phyloP scores from a whole-genome alignment of 2,797 vertebrate genomes.

The Tokudaia muenninki region DNA sequence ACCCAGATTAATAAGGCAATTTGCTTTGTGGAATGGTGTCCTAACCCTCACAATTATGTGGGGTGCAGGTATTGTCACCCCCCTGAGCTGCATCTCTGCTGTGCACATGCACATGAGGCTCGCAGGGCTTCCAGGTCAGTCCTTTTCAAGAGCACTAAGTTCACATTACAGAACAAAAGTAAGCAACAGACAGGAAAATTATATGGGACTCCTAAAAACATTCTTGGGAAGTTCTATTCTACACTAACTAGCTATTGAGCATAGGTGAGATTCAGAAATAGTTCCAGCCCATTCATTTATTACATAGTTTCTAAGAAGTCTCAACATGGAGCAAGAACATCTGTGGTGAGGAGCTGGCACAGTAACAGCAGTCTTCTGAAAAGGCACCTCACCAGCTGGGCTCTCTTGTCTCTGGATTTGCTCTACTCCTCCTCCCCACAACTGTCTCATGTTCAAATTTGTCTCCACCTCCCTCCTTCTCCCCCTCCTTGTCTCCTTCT shows the following conservation, averaged over 20 bases:
- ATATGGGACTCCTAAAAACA: slow-evolving; percentile 36
- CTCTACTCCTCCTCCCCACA: neutral
- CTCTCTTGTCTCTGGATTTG: neutral
- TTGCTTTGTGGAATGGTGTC: slow-evolving; percentile 8
- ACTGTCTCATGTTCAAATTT: neutral
- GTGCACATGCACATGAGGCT: slow-evolving; percentile 17
- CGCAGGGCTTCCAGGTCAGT: slow-evolving; percentile 37
- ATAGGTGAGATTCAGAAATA: neutral
- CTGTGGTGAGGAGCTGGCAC: neutral
- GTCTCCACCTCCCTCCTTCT: neutral
- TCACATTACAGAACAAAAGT: slow-evolving; percentile 73
- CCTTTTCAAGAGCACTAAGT: slow-evolving; percentile 72
- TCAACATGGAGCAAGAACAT: neutral
- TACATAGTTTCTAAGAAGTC: neutral
- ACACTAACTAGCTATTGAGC: neutral
- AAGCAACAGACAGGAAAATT: slow-evolving; percentile 66
- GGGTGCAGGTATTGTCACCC: neutral
- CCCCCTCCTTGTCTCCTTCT: neutral
- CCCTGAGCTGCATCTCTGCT: slow-evolving; percentile 39
- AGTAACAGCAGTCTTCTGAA: neutral
- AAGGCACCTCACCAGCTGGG: neutral
- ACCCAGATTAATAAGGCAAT: slow-evolving; percentile 22
- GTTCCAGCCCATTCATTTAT: neutral
- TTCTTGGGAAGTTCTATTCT: slow-evolving; percentile 30
- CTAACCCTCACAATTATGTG: neutral